Conservation (phyloP, 2,797 vertebrate species). For the Scolopax rusticola region DNA sequence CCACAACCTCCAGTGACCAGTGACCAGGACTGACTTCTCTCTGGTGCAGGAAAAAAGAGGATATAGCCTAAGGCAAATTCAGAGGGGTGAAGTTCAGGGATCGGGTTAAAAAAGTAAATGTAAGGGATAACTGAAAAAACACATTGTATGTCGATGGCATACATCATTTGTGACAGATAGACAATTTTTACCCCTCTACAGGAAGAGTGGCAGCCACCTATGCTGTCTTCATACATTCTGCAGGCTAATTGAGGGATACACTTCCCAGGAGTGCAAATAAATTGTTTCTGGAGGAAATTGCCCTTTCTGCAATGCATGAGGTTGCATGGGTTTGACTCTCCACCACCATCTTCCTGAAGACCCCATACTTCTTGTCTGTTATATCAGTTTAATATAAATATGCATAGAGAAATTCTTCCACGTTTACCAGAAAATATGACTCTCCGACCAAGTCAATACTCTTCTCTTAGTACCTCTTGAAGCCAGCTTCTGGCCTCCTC, state of each 20-base stretch:
- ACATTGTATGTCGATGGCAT: neutral
- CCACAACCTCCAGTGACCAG: neutral
- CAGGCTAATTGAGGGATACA: neutral
- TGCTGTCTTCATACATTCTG: neutral
- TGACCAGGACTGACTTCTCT: neutral
- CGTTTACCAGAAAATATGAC: neutral
- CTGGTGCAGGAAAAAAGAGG: neutral
- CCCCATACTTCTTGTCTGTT: fast-evolving
- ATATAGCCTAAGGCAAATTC: neutral
- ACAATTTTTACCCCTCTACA: neutral
- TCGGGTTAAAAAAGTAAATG: neutral
- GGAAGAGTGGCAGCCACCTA: neutral
- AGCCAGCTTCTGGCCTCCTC: fast-evolving
- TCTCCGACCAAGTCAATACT: fast-evolving
- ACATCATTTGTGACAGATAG: neutral
- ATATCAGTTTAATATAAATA: neutral
- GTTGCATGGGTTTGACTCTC: neutral
- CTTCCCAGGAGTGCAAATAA: neutral
- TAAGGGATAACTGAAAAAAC: neutral
- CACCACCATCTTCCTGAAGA: neutral
- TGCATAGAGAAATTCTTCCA: neutral
- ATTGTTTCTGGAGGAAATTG: neutral
- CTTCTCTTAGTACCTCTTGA: neutral
- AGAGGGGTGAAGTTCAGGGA: neutral
- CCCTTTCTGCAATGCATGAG: neutral